phyloP scores from a whole-genome alignment of 2,113 vertebrate species.

The Hystrix cristata region DNA sequence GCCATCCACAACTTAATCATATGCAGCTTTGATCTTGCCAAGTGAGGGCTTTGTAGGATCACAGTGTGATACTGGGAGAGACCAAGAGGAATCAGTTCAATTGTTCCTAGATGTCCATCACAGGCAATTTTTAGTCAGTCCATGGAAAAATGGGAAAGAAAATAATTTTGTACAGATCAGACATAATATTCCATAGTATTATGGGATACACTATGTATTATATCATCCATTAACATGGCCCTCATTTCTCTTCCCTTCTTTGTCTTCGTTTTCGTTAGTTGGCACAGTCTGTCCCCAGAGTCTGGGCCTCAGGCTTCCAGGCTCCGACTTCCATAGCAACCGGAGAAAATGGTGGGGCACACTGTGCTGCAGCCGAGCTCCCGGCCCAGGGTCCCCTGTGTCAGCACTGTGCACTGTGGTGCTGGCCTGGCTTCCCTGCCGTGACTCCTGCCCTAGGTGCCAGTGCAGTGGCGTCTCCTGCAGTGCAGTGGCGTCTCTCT shows the following conservation, averaged over 20 bases:
- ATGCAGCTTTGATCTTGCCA: background rate
- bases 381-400: fast-evolving
- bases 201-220: background rate
- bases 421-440: background rate
- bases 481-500: background rate
- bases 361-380: background rate
- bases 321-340: background rate
- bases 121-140: background rate
- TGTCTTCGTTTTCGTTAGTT: background rate
- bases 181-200: background rate
- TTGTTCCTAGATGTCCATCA: background rate
- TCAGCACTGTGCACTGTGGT: background rate
- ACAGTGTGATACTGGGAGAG: background rate
- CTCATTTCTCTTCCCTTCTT: background rate
- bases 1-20: background rate
- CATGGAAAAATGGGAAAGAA: background rate
- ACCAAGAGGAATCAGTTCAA: background rate
- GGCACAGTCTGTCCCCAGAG: background rate
- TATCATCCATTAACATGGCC: background rate
- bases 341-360: background rate
- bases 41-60: background rate
- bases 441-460: background rate
- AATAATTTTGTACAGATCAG: background rate
- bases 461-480: background rate
- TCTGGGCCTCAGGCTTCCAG: background rate